Evolutionary conservation across 2,888 invertebrate species (phyloP), one percentile per base, ranked within the genome.

Genomic region (Terebella lapidaria): DNA sequence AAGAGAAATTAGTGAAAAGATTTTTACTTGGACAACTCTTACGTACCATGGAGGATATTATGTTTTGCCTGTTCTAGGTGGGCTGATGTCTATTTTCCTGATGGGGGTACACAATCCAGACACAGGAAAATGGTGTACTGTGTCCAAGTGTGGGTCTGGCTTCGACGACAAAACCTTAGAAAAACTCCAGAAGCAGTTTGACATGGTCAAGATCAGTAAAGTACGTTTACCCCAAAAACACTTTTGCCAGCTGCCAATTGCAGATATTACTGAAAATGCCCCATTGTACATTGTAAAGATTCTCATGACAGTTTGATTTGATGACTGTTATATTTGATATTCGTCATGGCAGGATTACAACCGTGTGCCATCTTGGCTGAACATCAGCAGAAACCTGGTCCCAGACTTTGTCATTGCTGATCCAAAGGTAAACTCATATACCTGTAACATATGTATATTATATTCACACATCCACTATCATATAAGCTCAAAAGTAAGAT

Each of bases 31-130:
- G n/a, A n/a, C n/a, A n/a, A n/a, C n/a, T n/a, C n/a, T n/a, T n/a
- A n/a, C n/a, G n/a, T n/a, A n/a, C n/a, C n/a, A n/a, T n/a, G n/a
- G n/a, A n/a, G n/a, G n/a, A n/a, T n/a, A n/a, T n/a, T n/a, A n/a
- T n/a, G n/a, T 35, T 35, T 35, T 35, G n/a, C 10, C n/a, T n/a
- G 10, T 49, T 70, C 35, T 60, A 82, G 85, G 94, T 49, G 94
- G 94, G 0, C 87, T 92, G 84, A 89, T 93, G 87, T 94, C 94
- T 2, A 88, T 94, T 51, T 95, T 94, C 76, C 83, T 96, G 22
- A 94, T 95, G 93, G 95, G 95, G 0, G 92, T 92, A 71, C 86
- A 87, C 60, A 90, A 95, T 80, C 83, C 83, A 3, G 77, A 73
- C 0, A 83, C 84, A 2, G 83, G 83, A 51, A 83, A 84, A 55